phyloP scores from a whole-genome alignment of 2,888 invertebrate species.

The Gisinianus flammeolus region DNA sequence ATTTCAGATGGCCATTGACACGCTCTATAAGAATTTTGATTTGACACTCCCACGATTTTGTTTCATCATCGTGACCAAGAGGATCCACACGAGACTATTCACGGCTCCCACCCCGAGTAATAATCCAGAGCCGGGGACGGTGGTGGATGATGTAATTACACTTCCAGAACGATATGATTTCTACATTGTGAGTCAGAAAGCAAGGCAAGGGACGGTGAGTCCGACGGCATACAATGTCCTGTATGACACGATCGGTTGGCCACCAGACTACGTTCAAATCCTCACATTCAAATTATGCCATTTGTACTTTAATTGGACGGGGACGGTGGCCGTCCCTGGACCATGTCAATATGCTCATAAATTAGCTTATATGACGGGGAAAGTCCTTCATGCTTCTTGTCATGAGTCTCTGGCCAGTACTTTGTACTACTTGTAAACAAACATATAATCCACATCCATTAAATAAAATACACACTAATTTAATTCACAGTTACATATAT shows the following conservation, averaged over 20 bases:
- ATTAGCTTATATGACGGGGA: constrained; percentile 65
- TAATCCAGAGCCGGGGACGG: constrained; percentile 80
- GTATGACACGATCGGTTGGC: constrained; percentile 72
- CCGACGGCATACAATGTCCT: constrained; percentile 91
- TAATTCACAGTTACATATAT: too few species aligned
- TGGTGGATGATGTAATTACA: constrained; percentile 85
- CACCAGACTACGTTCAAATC: constrained; percentile 72
- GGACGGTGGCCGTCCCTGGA: constrained; percentile 64
- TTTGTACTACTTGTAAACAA: constrained; percentile 43
- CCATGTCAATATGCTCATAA: constrained; percentile 67
- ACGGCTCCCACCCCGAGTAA: neutral
- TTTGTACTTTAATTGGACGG: constrained; percentile 90
- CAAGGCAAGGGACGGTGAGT: constrained; percentile 85
- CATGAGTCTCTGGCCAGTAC: constrained; percentile 22
- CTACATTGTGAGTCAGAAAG: constrained; percentile 84
- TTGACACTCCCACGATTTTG: constrained; percentile 64
- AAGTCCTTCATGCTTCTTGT: constrained; percentile 22
- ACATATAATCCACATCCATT: too few species aligned
- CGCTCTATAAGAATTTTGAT: neutral
- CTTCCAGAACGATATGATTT: constrained; percentile 83
- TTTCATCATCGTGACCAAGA: constrained; percentile 85
- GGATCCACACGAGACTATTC: constrained; percentile 69
- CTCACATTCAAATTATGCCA: constrained; percentile 86
- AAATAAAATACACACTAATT: too few species aligned
- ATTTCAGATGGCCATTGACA: neutral